Evolutionary conservation across 2,888 invertebrate species (phyloP).

Genomic region (Athripsodes cinereus): DNA sequence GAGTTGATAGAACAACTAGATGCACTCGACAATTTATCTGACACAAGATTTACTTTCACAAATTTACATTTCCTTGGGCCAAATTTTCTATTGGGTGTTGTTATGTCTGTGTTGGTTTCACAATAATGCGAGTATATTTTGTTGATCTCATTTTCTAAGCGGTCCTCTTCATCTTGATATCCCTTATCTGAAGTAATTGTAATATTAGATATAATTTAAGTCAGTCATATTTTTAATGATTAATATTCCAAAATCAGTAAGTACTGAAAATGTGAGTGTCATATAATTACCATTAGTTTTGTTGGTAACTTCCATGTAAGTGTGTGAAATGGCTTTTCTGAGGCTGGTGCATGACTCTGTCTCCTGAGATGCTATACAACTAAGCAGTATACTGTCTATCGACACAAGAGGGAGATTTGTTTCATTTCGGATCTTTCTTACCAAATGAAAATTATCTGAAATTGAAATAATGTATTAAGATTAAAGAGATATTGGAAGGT

Average conservation of each 20-base stretch:
- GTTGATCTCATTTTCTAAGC: not conserved
- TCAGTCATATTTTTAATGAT: no score
- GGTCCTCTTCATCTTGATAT: not conserved
- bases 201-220: no score
- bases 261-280: no score
- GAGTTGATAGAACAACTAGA: not conserved
- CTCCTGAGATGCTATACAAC: conserved; percentile 1
- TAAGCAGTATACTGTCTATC: conserved; percentile 10
- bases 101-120: not conserved
- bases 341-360: conserved; percentile 5
- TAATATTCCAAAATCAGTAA: no score
- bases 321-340: conserved; percentile 8
- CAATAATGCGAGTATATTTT: not conserved
- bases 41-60: not conserved
- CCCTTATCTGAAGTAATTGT: not conserved
- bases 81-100: not conserved
- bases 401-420: not conserved
- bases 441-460: conserved; percentile 10
- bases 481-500: no score
- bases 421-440: not conserved
- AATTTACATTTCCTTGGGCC: not conserved
- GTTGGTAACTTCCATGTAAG: not conserved
- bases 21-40: not conserved
- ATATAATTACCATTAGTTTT: not conserved
- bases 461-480: not conserved